Base-by-base conservation (phyloP, 1,140 invertebrate genomes). In the Eriosoma lanigerum region DNA sequence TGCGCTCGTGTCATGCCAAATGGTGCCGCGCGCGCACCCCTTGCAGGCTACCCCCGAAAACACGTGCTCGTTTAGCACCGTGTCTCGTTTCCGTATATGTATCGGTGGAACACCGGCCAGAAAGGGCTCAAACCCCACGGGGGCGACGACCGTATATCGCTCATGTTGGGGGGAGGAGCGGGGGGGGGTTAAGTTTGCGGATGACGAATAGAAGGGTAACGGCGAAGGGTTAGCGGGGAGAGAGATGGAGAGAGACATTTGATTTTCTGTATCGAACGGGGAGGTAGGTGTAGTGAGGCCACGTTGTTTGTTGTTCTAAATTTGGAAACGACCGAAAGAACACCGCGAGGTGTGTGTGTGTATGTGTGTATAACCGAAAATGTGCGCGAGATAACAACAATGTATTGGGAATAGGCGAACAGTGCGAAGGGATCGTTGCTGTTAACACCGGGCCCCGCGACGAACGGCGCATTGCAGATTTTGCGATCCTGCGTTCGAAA, bases 1-100 rank as follows among this genome's bases (percentile, higher is more conserved):
- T 78, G 75, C 54, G 52, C 56, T n/a, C 75, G 56, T 78, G 56
- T 78, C 56, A 60, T 38, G 75, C 56, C 56, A 58, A 58, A 76
- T 58, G 54, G 32, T 21, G 32, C 38, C 19, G 48, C 48, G 44
- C 72, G 2, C 38, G 19, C 75, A 62, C 75, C 75, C 75, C 75
- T 78, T 48, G 75, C 56, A 48, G 48, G 62, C 54, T 6, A n/a
- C 75, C 44, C 72, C 29, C 5, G 5, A 24, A 58, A 78, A 78
- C 75, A 78, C 75, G 75, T 78, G 75, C 56, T 78, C 54, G 75
- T 62, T 78, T 78, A 78, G 75, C 38, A 78, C n/a, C 32, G 29
- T 21, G 52, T 54, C 29, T 44, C 72, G 70, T 73, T 73, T n/a
- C 19, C n/a, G n/a, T n/a, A n/a, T n/a, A n/a, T n/a, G n/a, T n/a